Percentiles rank a stretch among this genome's conserved stretches.
Evolutionary conservation across 1,140 invertebrate genomes (phyloP).

Genomic region (Forficula auricularia): DNA sequence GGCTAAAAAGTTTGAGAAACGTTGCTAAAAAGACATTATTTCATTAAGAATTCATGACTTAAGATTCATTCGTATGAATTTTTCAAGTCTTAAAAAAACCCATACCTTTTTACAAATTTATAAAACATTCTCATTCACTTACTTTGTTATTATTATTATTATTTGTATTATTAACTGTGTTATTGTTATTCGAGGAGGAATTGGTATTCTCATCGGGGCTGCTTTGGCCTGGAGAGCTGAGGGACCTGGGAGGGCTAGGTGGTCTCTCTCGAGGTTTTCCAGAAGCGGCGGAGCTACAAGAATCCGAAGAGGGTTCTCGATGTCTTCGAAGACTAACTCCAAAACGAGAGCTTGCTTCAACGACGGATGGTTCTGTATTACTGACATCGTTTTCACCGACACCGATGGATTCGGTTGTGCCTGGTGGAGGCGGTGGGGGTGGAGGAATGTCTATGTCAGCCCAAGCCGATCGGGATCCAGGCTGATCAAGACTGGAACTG

Average conservation of each 20-base stretch:
- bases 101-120: too few relatives aligned
- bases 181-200: neutral
- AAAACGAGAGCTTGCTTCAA: constrained; percentile 50
- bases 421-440: constrained; percentile 23
- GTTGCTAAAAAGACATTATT: too few relatives aligned
- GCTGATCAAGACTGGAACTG: constrained; percentile 7
- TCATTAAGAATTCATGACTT: too few relatives aligned
- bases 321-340: constrained; percentile 49
- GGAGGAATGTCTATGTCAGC: constrained; percentile 20
- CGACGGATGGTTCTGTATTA: constrained; percentile 44
- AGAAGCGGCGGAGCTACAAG: constrained; percentile 32
- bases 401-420: constrained; percentile 18
- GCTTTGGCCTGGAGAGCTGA: too few relatives aligned
- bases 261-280: constrained; percentile 12
- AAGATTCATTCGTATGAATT: too few relatives aligned
- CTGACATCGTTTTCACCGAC: constrained; percentile 31
- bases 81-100: too few relatives aligned
- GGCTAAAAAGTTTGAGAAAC: too few relatives aligned
- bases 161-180: neutral
- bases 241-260: constrained; percentile 14
- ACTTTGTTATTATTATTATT: neutral
- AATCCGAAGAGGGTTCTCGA: constrained; percentile 41
- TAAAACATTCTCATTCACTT: too few relatives aligned
- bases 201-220: neutral
- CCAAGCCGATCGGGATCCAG: neutral